Evolutionary conservation across 2,797 vertebrate genomes (phyloP), one percentile per base, ranked within the genome.

Genomic region (Acrossocheilus wenchowensis): DNA sequence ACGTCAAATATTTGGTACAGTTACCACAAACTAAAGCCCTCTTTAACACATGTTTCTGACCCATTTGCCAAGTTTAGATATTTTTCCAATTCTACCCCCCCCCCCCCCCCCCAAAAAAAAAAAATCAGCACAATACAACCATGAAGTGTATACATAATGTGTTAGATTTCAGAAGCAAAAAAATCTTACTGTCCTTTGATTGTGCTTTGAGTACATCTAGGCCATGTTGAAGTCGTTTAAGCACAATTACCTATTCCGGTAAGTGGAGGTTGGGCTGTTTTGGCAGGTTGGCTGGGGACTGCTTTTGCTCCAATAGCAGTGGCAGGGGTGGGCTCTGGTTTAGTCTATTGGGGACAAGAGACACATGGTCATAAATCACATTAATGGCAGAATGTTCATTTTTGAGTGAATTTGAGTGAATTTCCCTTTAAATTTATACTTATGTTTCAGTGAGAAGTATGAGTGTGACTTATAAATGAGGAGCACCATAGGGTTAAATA

Each of bases 241-340:
- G 77, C 54, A 52, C n/a, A 82, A 92, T 95, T 92, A 98, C 98
- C 98, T 96, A 97, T 94, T 82, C 97, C 96, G 86, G 96, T 95
- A 87, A 97, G 97, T 10, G 95, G 95, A 9, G 96, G 93, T 78
- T 95, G 94, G 0, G 96, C 94, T 0, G 90, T 91, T 94, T 97
- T 97, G 52, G 94, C 95, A 5, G 95, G 94, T 88, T 95, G 95
- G 81, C 94, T 88, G 1, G 92, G 93, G 1, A 93, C 94, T 60
- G 96, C 93, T 96, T 98, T 92, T 87, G 95, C 94, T 93, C 92
- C 89, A 88, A 95, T 96, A 87, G 97, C 94, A 5, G 94, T 90
- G 7, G 94, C 95, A 0, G 91, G 92, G 88, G 93, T 86, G 1
- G 95, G 95, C 88, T 99, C 97, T 0, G 93, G 94, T 94, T 97